phyloP scores from a whole-genome alignment of 2,888 invertebrate genomes.

The Eilema depressum region DNA sequence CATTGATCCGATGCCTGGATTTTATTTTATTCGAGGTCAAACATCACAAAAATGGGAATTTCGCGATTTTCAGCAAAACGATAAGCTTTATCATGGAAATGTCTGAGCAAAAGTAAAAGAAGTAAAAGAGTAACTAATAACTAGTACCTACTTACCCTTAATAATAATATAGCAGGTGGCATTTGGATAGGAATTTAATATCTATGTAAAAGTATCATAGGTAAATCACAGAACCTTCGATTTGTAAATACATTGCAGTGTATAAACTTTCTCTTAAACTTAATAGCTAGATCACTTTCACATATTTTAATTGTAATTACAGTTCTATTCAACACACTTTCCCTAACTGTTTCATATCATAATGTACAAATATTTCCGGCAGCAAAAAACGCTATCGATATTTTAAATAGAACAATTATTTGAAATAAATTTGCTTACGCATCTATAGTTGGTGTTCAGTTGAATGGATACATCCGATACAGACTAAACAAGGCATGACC shows the following conservation, averaged over 20 bases:
- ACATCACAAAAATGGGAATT: too few relatives aligned
- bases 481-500: not conserved
- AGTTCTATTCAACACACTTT: conserved; percentile 8
- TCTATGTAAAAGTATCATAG: not conserved
- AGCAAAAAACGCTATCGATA: not conserved
- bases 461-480: conserved; percentile 1
- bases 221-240: not conserved
- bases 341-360: not conserved
- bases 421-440: not conserved
- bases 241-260: not conserved
- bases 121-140: too few relatives aligned
- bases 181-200: not conserved
- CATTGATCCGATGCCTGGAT: too few relatives aligned
- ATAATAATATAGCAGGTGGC: not conserved
- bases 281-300: conserved; percentile 10
- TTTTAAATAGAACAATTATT: not conserved
- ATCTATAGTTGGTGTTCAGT: not conserved
- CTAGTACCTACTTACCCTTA: too few relatives aligned
- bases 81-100: too few relatives aligned
- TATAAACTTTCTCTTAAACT: conserved; percentile 11
- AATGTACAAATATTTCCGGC: conserved; percentile 9
- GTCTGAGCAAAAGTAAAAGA: too few relatives aligned
- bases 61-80: too few relatives aligned
- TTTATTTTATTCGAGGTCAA: too few relatives aligned
- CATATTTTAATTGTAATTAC: conserved; percentile 3